Base-by-base conservation (phyloP, 2,797 vertebrate genomes). In the Perodicticus potto region DNA sequence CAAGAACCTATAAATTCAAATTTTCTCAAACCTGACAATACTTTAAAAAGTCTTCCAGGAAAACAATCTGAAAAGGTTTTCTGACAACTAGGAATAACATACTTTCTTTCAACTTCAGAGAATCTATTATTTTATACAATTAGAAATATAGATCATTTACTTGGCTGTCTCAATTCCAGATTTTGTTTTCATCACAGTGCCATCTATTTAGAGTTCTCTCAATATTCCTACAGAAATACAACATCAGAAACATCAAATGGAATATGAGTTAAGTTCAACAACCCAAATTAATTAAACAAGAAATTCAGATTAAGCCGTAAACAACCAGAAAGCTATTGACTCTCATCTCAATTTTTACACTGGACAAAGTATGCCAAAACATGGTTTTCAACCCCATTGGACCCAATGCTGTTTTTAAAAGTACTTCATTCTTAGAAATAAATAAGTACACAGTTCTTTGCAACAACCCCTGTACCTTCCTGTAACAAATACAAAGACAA, bases 121-220 rank as follows among this genome's bases (percentile, higher is more conserved):
- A 92, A 95, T 11, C 37, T 57, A 86, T 4, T 43, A 73, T 29
- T 89, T 91, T 82, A 49, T 45, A 89, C 2, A 94, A 32, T 55
- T 34, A 78, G 25, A 83, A 90, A 70, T 7, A 59, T 22, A 87
- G 63, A 80, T 63, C 20, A 20, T 70, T 91, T 92, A 77, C 29
- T 72, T 93, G 67, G 61, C 49, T 69, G 16, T 78, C 72, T 87
- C 40, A 96, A 90, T 89, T 89, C 63, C 43, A 87, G 72, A 84
- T 76, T 78, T 63, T 84, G 37, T 87, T 94, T 93, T 83, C 76
- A 73, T 55, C 29, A 5, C 59, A 32, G 1, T 83, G 29, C 12
- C 4, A 90, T 84, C 77, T 91, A 80, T n/a, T 45, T 20, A 86
- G 27, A 49, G 3, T 11, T 84, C 32, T 63, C 40, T 78, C 89